These are phyloP conservation scores for Orestias chungarensis DNA, from an alignment of 2,797 vertebrate genomes.

Conservation along the genomic window DNA sequence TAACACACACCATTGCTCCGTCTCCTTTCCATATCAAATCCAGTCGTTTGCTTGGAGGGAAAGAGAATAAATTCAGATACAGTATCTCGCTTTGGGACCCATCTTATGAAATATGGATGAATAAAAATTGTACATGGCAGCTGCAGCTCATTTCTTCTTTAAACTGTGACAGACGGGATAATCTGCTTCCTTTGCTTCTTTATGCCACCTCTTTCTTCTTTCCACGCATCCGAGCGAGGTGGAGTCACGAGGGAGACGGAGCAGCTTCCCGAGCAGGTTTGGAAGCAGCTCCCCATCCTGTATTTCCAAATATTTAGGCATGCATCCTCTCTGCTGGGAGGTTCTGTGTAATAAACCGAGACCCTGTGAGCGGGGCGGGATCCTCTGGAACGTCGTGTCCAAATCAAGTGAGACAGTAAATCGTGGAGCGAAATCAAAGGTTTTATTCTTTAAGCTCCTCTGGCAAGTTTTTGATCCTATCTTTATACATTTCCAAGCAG, in stretches of 20 bases:
- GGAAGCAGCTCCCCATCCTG: conserved; percentile 32
- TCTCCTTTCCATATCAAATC: conserved; percentile 45
- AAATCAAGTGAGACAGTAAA: conserved; percentile 12
- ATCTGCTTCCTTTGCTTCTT: conserved; percentile 52
- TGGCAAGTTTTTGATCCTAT: conserved; percentile 52
- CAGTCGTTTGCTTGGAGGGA: conserved; percentile 28
- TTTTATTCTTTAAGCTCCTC: conserved; percentile 22
- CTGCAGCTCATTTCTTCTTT: conserved; percentile 67
- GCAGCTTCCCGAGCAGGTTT: conserved; percentile 50
- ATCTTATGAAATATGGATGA: conserved; percentile 71
- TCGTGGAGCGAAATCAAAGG: background rate
- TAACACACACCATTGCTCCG: conserved; percentile 41
- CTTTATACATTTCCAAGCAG: conserved; percentile 49
- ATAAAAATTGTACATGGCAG: conserved; percentile 60
- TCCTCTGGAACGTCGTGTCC: conserved; percentile 39
- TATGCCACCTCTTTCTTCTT: conserved; percentile 54
- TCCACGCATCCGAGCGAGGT: conserved; percentile 46
- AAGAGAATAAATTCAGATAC: conserved; percentile 62
- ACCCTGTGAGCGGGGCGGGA: conserved; percentile 14
- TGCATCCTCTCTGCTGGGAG: conserved; percentile 42
- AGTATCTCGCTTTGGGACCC: conserved; percentile 59
- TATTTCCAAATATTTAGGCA: conserved; percentile 63
- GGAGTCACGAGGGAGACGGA: conserved; percentile 51
- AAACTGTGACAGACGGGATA: conserved; percentile 42
- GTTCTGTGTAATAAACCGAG: conserved; percentile 27